Conservation (phyloP, 2,113 vertebrate species). For the Alouatta palliata region DNA sequence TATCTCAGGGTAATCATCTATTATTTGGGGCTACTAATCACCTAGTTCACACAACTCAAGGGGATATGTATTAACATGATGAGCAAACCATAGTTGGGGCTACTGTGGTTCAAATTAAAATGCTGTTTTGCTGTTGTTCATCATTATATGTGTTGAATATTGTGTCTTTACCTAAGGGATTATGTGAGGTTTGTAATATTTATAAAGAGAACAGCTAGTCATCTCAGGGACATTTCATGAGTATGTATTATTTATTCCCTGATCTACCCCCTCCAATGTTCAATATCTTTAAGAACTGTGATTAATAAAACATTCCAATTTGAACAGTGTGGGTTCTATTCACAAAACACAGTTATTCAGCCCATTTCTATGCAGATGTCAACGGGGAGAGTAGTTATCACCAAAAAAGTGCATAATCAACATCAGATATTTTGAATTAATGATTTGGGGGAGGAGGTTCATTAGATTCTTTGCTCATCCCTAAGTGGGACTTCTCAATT, state of each 20-base stretch:
- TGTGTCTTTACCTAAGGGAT: constrained; percentile 83
- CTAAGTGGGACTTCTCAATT: constrained; percentile 69
- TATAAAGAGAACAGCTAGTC: constrained; percentile 85
- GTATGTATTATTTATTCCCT: constrained; percentile 87
- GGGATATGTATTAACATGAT: constrained; percentile 30
- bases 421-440: constrained; percentile 60
- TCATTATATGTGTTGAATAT: constrained; percentile 82
- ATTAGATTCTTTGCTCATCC: constrained; percentile 75
- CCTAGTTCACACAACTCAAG: background rate
- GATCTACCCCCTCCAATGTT: constrained; percentile 82
- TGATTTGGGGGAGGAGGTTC: constrained; percentile 65
- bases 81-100: constrained; percentile 56
- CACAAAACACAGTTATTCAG: constrained; percentile 80
- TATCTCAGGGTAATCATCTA: background rate
- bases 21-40: constrained; percentile 47
- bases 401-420: constrained; percentile 56
- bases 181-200: constrained; percentile 85
- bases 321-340: constrained; percentile 78
- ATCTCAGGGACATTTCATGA: constrained; percentile 85
- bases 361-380: constrained; percentile 76
- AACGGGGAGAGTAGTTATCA: constrained; percentile 67
- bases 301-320: constrained; percentile 87
- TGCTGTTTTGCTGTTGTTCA: constrained; percentile 79
- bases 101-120: constrained; percentile 81
- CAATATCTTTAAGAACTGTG: constrained; percentile 84